Conservation (phyloP, 2,888 invertebrate genomes). For the Pseudococcus longispinus region DNA sequence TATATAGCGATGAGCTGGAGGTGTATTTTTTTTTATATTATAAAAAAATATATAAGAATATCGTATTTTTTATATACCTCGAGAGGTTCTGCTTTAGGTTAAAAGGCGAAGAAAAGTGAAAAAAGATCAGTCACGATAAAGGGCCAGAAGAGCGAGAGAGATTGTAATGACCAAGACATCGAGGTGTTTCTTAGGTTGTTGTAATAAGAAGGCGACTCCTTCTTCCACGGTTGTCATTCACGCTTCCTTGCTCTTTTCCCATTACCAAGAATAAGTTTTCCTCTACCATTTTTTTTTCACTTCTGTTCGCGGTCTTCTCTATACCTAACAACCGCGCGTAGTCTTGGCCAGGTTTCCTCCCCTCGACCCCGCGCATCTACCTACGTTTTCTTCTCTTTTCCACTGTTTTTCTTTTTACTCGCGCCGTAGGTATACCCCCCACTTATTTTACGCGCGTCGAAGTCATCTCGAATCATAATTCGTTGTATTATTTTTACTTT, state of each 20-base stretch:
- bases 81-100: neutral
- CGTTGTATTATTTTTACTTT: constrained; percentile 44
- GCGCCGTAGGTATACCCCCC: constrained; percentile 16
- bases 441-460: neutral
- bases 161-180: constrained; percentile 43
- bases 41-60: neutral
- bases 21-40: constrained; percentile 16
- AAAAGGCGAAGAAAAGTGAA: constrained; percentile 21
- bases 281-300: constrained; percentile 54
- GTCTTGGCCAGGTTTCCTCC: constrained; percentile 8
- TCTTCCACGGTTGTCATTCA: constrained; percentile 58
- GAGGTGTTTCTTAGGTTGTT: constrained; percentile 38
- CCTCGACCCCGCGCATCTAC: constrained; percentile 25
- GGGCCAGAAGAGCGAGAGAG: neutral
- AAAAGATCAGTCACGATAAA: neutral
- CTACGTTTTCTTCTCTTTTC: constrained; percentile 51
- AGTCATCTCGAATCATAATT: constrained; percentile 45
- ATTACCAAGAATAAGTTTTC: constrained; percentile 49
- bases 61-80: neutral
- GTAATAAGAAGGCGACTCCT: constrained; percentile 54
- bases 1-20: neutral
- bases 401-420: constrained; percentile 33
- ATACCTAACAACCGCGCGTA: neutral
- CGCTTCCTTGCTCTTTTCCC: constrained; percentile 58
- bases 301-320: constrained; percentile 28